Conservation (phyloP, 2,888 invertebrate species). For the Pardosa pseudoannulata region DNA sequence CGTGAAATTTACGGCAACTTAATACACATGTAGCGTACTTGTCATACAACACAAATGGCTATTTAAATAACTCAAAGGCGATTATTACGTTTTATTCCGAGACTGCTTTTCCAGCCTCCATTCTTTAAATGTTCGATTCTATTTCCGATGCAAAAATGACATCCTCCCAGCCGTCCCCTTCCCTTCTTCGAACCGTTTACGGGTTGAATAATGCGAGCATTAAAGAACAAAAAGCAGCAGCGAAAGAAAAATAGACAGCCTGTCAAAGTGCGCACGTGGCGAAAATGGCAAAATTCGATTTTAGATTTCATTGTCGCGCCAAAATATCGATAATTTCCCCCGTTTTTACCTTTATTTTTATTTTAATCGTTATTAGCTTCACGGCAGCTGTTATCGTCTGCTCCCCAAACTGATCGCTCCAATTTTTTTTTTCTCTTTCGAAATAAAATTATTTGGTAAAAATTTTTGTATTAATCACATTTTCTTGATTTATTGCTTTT, state of each 20-base stretch:
- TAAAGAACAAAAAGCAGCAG: constrained; percentile 2
- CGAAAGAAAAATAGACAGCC: constrained; percentile 9
- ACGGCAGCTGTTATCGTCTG: background rate
- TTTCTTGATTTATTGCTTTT: background rate
- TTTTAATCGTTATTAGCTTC: constrained; percentile 10
- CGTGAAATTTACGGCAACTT: background rate
- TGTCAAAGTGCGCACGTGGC: constrained; percentile 15
- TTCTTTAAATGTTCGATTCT: constrained; percentile 2
- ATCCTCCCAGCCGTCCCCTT: background rate
- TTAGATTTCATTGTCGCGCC: constrained; percentile 14
- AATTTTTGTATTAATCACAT: background rate
- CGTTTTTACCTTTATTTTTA: constrained; percentile 6
- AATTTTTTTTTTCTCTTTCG: background rate
- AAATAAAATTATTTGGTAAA: background rate
- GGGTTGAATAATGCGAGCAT: background rate
- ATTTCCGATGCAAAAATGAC: constrained; percentile 13
- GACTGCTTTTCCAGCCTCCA: background rate
- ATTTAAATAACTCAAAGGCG: constrained; percentile 4
- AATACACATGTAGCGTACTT: background rate
- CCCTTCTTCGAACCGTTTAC: background rate
- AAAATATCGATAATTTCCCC: constrained; percentile 4
- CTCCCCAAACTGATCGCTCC: background rate
- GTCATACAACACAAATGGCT: background rate
- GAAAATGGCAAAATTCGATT: constrained; percentile 16
- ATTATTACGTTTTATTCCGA: background rate